These are phyloP conservation scores for Zoanthus solanderi DNA, from an alignment of 92 coral and sea anemone species.

Conservation along the genomic window DNA sequence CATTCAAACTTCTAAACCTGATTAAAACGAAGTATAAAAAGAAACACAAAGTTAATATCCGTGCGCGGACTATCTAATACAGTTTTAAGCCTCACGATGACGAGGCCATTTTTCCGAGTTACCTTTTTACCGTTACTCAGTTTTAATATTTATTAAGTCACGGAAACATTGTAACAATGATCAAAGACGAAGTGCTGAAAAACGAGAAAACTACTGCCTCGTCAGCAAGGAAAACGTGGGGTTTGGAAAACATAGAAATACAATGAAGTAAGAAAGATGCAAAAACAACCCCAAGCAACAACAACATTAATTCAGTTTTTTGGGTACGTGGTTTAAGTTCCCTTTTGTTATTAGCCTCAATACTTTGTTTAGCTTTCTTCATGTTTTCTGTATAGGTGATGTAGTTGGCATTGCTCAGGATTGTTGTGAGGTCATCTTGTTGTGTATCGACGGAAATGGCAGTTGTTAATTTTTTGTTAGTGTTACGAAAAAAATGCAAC, in stretches of 20 bases:
- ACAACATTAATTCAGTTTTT: conserved; percentile 5
- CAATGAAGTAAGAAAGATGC: not conserved
- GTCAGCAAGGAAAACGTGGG: not conserved
- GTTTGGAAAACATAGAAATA: not conserved
- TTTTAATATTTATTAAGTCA: too few relatives aligned
- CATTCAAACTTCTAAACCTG: too few relatives aligned
- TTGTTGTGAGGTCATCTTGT: not conserved
- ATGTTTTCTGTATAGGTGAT: not conserved
- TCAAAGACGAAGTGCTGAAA: conserved; percentile 12
- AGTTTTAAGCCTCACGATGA: too few relatives aligned
- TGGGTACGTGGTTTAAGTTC: not conserved
- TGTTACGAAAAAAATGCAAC: not conserved
- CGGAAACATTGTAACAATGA: not conserved
- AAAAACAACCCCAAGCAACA: not conserved
- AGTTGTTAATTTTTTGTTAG: not conserved
- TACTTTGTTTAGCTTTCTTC: not conserved
- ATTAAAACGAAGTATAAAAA: too few relatives aligned
- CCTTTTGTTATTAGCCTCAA: not conserved
- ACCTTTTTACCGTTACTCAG: too few relatives aligned
- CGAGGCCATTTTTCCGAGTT: too few relatives aligned
- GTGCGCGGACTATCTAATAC: too few relatives aligned
- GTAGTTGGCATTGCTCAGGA: not conserved
- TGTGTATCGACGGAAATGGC: not conserved
- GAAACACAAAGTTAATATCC: too few relatives aligned
- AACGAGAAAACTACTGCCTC: conserved; percentile 1